These are phyloP conservation scores for Pagrus major DNA, from an alignment of 2,113 vertebrate species.

Conservation along the genomic window DNA sequence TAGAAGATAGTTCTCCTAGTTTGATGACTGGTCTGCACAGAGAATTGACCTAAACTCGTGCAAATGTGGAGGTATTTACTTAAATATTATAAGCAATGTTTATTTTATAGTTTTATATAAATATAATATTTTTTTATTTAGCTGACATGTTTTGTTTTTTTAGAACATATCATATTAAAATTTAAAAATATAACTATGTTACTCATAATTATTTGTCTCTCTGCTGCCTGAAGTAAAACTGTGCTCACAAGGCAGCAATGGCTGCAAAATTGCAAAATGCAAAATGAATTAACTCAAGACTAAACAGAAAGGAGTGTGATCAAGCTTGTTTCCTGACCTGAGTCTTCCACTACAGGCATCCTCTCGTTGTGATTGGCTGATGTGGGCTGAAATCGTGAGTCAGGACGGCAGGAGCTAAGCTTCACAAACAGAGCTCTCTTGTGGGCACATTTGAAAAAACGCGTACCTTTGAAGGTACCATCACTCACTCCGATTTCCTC, in stretches of 20 bases:
- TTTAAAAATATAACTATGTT: too few species aligned
- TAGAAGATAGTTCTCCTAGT: too few species aligned
- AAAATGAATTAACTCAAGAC: neutral
- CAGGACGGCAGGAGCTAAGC: conserved; percentile 83
- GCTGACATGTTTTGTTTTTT: too few species aligned
- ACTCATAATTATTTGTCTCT: neutral
- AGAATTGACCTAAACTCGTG: neutral
- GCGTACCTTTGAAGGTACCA: conserved; percentile 78
- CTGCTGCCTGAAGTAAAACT: neutral
- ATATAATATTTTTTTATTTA: too few species aligned
- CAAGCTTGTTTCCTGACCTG: conserved; percentile 49
- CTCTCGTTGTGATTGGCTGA: neutral
- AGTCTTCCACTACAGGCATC: neutral
- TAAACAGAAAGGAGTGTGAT: neutral
- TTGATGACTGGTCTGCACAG: neutral
- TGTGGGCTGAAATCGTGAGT: conserved; percentile 79
- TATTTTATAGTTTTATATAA: too few species aligned
- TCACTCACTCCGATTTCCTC: conserved; percentile 82
- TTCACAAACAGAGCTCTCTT: conserved; percentile 87
- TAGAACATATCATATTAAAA: too few species aligned
- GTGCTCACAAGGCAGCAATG: conserved; percentile 1
- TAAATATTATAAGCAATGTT: too few species aligned
- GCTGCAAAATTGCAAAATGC: too few species aligned
- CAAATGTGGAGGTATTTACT: neutral
- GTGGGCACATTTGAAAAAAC: conserved; percentile 80